Percentiles rank a stretch among this genome's conserved stretches.
phyloP scores from a whole-genome alignment of 1,140 invertebrate species.

The Bombus waltoni region DNA sequence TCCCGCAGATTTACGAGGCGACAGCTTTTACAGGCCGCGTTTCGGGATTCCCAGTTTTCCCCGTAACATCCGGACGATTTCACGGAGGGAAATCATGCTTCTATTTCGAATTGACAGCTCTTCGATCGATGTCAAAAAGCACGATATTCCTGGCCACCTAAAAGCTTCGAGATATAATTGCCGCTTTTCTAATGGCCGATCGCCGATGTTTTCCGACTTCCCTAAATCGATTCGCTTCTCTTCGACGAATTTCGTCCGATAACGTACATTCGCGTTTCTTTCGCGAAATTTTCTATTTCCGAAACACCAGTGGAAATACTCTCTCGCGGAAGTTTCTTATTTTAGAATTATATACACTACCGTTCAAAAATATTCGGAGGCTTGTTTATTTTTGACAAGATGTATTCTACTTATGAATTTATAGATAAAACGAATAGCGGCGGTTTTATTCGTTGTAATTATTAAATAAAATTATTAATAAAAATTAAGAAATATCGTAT shows the following conservation, averaged over 20 bases:
- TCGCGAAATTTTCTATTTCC: too few relatives aligned
- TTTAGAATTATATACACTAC: too few relatives aligned
- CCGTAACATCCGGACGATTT: conserved; percentile 59
- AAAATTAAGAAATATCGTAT: too few relatives aligned
- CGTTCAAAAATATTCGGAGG: too few relatives aligned
- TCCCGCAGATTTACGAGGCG: conserved; percentile 66
- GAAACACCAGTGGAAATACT: too few relatives aligned
- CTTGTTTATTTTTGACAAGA: too few relatives aligned
- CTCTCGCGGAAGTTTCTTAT: too few relatives aligned
- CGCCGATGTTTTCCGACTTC: neutral
- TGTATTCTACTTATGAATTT: too few relatives aligned
- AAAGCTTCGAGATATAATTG: conserved; percentile 29
- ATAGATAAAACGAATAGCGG: too few relatives aligned
- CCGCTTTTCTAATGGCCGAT: neutral
- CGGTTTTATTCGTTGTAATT: too few relatives aligned
- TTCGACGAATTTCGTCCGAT: neutral
- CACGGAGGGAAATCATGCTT: conserved; percentile 26
- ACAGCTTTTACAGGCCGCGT: conserved; percentile 57
- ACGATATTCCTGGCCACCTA: neutral
- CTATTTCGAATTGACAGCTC: conserved; percentile 22
- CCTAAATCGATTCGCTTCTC: neutral
- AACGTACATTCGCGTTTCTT: too few relatives aligned
- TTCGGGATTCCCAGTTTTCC: conserved; percentile 69
- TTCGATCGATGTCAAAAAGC: conserved; percentile 22
- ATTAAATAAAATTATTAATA: too few relatives aligned